Base-by-base conservation (phyloP, 2,113 vertebrate species). In the Gambusia affinis region DNA sequence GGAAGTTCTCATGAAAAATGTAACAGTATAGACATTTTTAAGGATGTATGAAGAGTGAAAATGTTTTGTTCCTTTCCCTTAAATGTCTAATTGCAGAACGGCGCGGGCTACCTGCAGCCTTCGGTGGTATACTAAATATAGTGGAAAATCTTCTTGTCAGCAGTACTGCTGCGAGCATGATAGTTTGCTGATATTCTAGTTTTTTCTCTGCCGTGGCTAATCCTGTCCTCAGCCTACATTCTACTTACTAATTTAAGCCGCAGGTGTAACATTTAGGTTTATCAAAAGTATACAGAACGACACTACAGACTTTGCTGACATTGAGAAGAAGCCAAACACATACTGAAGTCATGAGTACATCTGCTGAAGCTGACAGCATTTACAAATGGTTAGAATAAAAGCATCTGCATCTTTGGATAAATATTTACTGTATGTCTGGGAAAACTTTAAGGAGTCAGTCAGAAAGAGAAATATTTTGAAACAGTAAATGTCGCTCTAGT, bases 401-500 rank as follows among this genome's bases (percentile, higher is more conserved):
- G 33, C 19, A 67, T 66, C 33, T 66, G 51, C 44, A 67, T 30
- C 51, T 14, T 37, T 60, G 28, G 47, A 60, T 66, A 29, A 57
- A 57, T 74, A 66, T 74, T 65, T 65, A 69, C 35, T 54, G 28
- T 24, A 42, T 30, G 60, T 72, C 70, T 62, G 57, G 6, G 29
- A 7, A 70, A 37, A 60, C 65, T 12, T 17, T 47, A 28, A 60
- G 39, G 12, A 27, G 30, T 35, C 54, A 8, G 17, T 54, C 15
- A 65, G 33, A 39, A 35, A 62, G 30, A n/a, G 54, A 28, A 12
- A 17, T 24, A 35, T 29, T 8, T 22, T 31, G 31, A 54, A 64
- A 57, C 1, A 14, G 44, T 30, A 17, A 75, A 39, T 42, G 35
- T 67, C 60, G 37, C 15, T 22, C 1, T 12, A n/a, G 15, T 24